Base-by-base conservation (phyloP, 92 coral and sea anemone genomes). In the Parazoanthus darwini region DNA sequence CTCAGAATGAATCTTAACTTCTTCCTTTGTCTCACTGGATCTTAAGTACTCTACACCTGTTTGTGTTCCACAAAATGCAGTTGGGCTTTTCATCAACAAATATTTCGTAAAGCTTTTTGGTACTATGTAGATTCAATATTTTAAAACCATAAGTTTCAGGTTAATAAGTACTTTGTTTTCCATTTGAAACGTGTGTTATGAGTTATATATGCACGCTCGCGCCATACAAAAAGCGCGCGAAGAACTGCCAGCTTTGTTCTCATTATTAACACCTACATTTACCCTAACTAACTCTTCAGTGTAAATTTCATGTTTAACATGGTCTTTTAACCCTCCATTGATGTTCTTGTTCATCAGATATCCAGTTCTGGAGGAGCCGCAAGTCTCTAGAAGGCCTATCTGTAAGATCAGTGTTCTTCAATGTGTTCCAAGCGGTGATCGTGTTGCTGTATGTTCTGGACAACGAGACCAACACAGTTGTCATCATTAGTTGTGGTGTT, bases 321-420 rank as follows among this genome's bases (percentile, higher is more conserved):
- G 20, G 20, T 7, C 56, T 42, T 38, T 54, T 38, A 11, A 71
- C 8, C 25, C 50, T 42, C 13, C 6, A 20, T 48, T 38, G 44
- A 8, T 2, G 0, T 26, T 29, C 68, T 74, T 22, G 0, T 0
- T 38, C 3, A 43, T 37, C 86, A 97, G 99, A 97, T 86, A 97
- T 97, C 80, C 99, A 97, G 94, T 97, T 97, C 85, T 97, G 99
- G 99, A 91, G 98, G 72, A 95, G 98, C 76, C 99, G 99, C 63
- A 97, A 97, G 93, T 92, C 98, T 22, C 87, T 97, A 38, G 99
- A 97, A 89, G 99, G 98, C 63, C 93, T 97, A 75, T 97, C 99
- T 4, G 99, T 97, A n/a, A 91, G 99, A 77, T 97, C 99, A 18
- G 98, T 97, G 79, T 97, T 97, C 90, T 97, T 97, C 91, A 97